Base-by-base conservation (phyloP, 2,888 invertebrate genomes). In the Eristalis intricaria region DNA sequence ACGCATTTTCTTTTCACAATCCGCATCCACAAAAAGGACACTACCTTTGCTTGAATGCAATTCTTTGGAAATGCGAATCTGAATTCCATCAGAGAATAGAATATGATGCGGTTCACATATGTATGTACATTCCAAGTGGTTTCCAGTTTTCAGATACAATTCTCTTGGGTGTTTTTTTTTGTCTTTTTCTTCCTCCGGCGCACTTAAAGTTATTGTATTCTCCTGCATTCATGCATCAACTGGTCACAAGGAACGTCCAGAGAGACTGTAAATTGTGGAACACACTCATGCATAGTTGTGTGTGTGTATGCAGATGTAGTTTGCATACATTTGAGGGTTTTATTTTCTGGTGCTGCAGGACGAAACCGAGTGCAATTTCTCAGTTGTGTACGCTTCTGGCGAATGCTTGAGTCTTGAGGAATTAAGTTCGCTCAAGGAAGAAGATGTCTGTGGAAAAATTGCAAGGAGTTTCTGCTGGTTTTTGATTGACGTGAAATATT, bases 141-240 rank as follows among this genome's bases (percentile, higher is more conserved):
- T 71, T 32, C 60, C 23, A 38, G 40, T 64, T 64, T 70, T 22
- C 29, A 56, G 38, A 70, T 70, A 29, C 69, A 63, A 50, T 50
- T 19, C 50, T 50, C 50, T 50, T 50, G 19, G 19, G 7, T 22
- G 4, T 76, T 61, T 35, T 68, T 35, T 32, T 74, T 60, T 10
- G 32, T 32, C 4, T 23, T n/a, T 26, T 22, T 15, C 56, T 79
- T 65, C 23, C 19, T 40, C 58, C 23, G n/a, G 10, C 43, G 66
- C 43, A 35, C 22, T 43, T 11, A 29, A 10, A 63, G 63, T 61
- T 63, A 64, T 73, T 63, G 66, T 63, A 29, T 71, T 71, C 32
- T 32, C 22, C 66, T 32, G 50, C 32, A 74, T 82, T 69, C 38
- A 73, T 77, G 68, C 83, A 74, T 69, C 84, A 79, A 79, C 74